Evolutionary conservation across 2,113 vertebrate genomes (phyloP), one percentile per base, ranked within the genome.

Genomic region (Pampusana beccarii): DNA sequence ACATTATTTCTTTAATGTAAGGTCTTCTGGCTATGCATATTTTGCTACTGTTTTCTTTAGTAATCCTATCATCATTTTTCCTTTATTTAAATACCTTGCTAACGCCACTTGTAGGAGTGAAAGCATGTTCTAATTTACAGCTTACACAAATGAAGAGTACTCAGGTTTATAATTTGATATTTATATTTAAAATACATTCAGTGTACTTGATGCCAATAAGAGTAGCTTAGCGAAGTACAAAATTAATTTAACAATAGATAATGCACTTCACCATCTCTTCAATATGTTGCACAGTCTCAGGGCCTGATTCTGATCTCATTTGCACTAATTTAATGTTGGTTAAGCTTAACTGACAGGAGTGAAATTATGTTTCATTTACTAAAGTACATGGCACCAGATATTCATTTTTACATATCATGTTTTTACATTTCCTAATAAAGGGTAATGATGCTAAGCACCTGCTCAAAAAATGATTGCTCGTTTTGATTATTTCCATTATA

Each of bases 381-480:
- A 80, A 65, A 60, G 34, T 44, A 50, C 1, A 0, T 88, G 86
- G 65, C 46, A 81, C 67, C 66, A 87, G 65, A 82, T 65, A 84
- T 96, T 69, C 29, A 69, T 86, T 94, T 84, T 83, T 80, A 48
- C 74, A 26, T 56, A 61, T 16, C 19, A 6, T 29, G 44, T 86
- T 81, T 96, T 94, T 92, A 62, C 60, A n/a, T 87, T 87, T 79
- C 46, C 77, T 91, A 80, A 79, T 33, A 42, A 19, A 74, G 31
- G 38, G 17, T 87, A 95, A 94, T 72, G 83, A 94, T 83, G 77
- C 46, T 80, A 57, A 87, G 56, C 86, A 82, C 62, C 62, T 92
- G 85, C 38, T 80, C 61, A 51, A 58, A 88, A 72, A 80, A 70
- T 28, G 33, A 78, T 62, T 80, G 56, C 36, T 92, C 2, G 0